Evolutionary conservation across 2,113 vertebrate species (phyloP).

Genomic region (Herpailurus yagouaroundi): DNA sequence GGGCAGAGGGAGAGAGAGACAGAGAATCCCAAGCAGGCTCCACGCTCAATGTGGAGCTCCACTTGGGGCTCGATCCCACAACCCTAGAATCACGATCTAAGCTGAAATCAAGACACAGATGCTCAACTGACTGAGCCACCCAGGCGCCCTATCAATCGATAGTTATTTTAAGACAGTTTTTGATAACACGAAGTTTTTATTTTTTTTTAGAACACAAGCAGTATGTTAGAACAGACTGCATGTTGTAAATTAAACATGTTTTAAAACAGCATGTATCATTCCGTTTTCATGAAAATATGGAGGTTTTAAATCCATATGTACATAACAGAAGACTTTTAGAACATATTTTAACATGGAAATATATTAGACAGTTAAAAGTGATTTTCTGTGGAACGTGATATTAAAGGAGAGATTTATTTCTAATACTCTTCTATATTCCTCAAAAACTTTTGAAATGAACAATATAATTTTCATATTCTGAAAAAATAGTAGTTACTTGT

Average conservation of each 20-base stretch:
- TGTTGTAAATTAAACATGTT: not conserved
- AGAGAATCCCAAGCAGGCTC: too few relatives aligned
- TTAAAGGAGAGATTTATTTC: not conserved
- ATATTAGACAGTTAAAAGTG: conserved; percentile 22
- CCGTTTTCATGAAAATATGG: conserved; percentile 22
- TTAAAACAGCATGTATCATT: not conserved
- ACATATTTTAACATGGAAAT: not conserved
- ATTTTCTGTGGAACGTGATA: not conserved
- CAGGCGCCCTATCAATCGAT: not conserved
- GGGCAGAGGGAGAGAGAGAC: too few relatives aligned
- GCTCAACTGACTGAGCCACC: too few relatives aligned
- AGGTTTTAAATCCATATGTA: not conserved
- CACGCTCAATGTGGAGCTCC: too few relatives aligned
- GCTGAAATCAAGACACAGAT: too few relatives aligned
- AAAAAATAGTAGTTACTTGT: not conserved
- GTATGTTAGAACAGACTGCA: not conserved
- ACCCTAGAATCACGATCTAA: too few relatives aligned
- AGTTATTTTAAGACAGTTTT: conserved; percentile 35
- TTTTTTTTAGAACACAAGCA: not conserved
- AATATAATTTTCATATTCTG: not conserved
- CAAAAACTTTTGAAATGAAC: not conserved
- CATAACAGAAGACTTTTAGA: not conserved
- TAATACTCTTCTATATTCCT: not conserved
- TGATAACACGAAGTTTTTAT: not conserved
- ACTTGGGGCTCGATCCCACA: too few relatives aligned